Evolutionary conservation across 2,888 invertebrate genomes (phyloP).

Genomic region (Leptinotarsa rubiginosa): DNA sequence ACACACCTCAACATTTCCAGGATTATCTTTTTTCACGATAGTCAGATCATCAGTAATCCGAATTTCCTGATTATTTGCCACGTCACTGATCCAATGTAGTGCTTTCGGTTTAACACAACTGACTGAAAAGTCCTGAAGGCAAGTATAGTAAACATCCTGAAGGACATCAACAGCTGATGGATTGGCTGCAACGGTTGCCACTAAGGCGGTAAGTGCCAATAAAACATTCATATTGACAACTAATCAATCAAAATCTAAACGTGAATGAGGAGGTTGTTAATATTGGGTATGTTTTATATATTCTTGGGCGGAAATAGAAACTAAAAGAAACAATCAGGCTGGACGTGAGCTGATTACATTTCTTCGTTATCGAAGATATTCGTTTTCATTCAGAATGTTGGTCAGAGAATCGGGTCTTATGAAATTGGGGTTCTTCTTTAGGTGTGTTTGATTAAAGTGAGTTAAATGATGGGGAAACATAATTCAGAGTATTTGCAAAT

Average conservation of each 20-base stretch:
- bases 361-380: constrained; percentile 51
- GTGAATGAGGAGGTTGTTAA: constrained; percentile 39
- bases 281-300: constrained; percentile 59
- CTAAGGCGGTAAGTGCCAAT: constrained; percentile 47
- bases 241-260: constrained; percentile 33
- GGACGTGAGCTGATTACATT: constrained; percentile 59
- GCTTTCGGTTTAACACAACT: constrained; percentile 84
- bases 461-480: no score
- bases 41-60: constrained; percentile 81
- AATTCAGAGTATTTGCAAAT: no score
- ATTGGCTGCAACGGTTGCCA: constrained; percentile 49
- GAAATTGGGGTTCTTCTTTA: background rate
- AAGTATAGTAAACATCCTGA: constrained; percentile 76
- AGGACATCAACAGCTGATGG: constrained; percentile 74
- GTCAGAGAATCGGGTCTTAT: background rate
- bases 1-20: constrained; percentile 54
- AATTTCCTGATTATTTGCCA: constrained; percentile 76
- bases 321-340: constrained; percentile 63
- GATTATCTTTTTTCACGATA: constrained; percentile 74
- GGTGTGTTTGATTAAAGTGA: no score
- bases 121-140: constrained; percentile 76
- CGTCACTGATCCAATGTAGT: constrained; percentile 78
- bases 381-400: constrained; percentile 39
- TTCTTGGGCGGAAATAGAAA: constrained; percentile 64
- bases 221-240: constrained; percentile 54